Conservation (phyloP, 1,140 invertebrate genomes). For the Drosophila guanche region DNA sequence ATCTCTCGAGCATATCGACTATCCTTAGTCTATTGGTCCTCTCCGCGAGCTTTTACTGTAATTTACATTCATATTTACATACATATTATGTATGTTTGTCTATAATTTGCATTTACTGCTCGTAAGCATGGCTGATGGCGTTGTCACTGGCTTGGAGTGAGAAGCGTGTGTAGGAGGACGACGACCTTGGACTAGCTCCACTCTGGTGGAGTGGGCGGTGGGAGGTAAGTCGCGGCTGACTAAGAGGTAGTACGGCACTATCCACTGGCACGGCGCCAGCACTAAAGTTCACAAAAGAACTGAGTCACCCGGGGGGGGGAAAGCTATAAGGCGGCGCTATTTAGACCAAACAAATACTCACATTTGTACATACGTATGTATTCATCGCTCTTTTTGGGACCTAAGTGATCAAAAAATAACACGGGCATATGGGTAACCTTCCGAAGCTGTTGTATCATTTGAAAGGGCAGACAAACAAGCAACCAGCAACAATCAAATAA, state of each 20-base stretch:
- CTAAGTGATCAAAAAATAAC: conserved; percentile 30
- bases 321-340: background rate
- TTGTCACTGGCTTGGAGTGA: conserved; percentile 11
- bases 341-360: background rate
- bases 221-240: conserved; percentile 1
- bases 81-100: no score
- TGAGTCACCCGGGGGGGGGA: conserved; percentile 30
- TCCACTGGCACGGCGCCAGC: conserved; percentile 31
- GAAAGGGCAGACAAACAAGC: conserved; percentile 13
- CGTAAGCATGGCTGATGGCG: background rate
- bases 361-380: background rate
- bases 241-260: conserved; percentile 4
- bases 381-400: conserved; percentile 3
- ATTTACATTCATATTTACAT: no score
- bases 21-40: no score
- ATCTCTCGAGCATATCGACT: no score
- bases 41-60: no score
- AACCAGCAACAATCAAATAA: conserved; percentile 4
- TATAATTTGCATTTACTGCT: no score
- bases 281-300: conserved; percentile 36
- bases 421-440: conserved; percentile 20
- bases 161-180: conserved; percentile 60
- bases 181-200: conserved; percentile 62
- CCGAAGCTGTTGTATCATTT: conserved; percentile 25
- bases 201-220: background rate